A percentile compares a stretch with the other conserved stretches of the same genome.
Evolutionary conservation across 2,888 invertebrate species (phyloP).

Genomic region (Heliconius charithonia): DNA sequence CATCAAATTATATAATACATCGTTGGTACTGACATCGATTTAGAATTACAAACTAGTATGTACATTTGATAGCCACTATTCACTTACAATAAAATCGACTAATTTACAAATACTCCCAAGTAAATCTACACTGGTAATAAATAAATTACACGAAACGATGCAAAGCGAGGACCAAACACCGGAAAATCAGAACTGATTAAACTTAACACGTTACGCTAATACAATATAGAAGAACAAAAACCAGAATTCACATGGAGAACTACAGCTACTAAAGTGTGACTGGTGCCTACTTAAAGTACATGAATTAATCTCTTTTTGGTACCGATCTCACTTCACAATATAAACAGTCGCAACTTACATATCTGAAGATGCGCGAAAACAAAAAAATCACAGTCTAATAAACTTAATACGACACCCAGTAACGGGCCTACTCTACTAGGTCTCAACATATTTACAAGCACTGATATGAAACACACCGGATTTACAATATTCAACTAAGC

Average conservation of each 20-base stretch:
- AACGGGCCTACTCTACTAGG: slow-evolving; percentile 58
- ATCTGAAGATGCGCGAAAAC: slow-evolving; percentile 70
- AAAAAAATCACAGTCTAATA: slow-evolving; percentile 77
- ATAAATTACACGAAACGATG: slow-evolving; percentile 68
- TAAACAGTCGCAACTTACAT: slow-evolving; percentile 65
- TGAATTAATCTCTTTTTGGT: slow-evolving; percentile 82
- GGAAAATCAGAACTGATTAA: slow-evolving; percentile 46
- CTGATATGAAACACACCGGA: slow-evolving; percentile 74
- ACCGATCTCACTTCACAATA: slow-evolving; percentile 79
- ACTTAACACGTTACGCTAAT: slow-evolving; percentile 60
- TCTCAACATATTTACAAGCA: slow-evolving; percentile 73
- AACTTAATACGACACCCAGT: slow-evolving; percentile 63
- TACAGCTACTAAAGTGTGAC: slow-evolving; percentile 65
- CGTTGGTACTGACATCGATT: slow-evolving; percentile 80
- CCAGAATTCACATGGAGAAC: slow-evolving; percentile 55
- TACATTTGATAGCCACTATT: slow-evolving; percentile 69
- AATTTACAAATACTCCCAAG: slow-evolving; percentile 64
- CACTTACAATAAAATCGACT: slow-evolving; percentile 69
- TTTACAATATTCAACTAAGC: slow-evolving; percentile 57
- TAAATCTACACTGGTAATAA: slow-evolving; percentile 71
- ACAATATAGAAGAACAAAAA: slow-evolving; percentile 56
- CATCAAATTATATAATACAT: slow-evolving; percentile 71
- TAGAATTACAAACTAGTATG: slow-evolving; percentile 72
- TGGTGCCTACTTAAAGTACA: slow-evolving; percentile 53
- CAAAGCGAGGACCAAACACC: slow-evolving; percentile 54